phyloP scores from a whole-genome alignment of 2,888 invertebrate genomes.

The Diaprepes abbreviatus region DNA sequence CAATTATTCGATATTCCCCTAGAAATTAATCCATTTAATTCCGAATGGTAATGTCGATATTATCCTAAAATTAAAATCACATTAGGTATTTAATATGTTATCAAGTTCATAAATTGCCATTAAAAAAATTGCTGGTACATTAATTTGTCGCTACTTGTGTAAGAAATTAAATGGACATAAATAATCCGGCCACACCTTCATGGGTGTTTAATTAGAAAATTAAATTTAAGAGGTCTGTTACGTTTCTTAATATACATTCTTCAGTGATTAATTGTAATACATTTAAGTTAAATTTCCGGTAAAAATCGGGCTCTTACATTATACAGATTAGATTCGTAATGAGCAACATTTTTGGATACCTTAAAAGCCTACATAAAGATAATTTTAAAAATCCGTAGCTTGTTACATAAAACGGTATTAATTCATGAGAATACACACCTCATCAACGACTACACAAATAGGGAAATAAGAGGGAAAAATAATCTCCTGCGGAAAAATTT shows the following conservation, averaged over 20 bases:
- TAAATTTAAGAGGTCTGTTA: constrained; percentile 1
- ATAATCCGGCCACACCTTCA: constrained; percentile 1
- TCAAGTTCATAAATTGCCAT: constrained; percentile 16
- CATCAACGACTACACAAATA: too few relatives aligned
- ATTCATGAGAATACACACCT: too few relatives aligned
- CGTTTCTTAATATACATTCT: neutral
- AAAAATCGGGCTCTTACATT: too few relatives aligned
- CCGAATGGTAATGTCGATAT: constrained; percentile 12
- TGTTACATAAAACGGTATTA: too few relatives aligned
- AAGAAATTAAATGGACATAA: constrained; percentile 25
- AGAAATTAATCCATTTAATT: constrained; percentile 8
- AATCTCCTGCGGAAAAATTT: too few relatives aligned
- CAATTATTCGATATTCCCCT: too few relatives aligned
- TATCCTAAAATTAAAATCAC: constrained; percentile 27
- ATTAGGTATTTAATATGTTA: constrained; percentile 20
- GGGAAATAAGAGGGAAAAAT: too few relatives aligned
- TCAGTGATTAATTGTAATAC: neutral
- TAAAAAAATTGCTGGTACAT: constrained; percentile 11
- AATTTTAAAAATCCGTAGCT: too few relatives aligned
- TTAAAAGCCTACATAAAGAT: too few relatives aligned
- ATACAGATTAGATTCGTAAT: too few relatives aligned
- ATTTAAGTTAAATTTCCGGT: neutral
- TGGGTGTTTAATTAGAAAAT: neutral
- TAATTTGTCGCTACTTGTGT: constrained; percentile 27
- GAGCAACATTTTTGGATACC: too few relatives aligned